Evolutionary conservation across 2,888 invertebrate species (phyloP), one percentile per base, ranked within the genome.

Genomic region (Thereva nobilitata): DNA sequence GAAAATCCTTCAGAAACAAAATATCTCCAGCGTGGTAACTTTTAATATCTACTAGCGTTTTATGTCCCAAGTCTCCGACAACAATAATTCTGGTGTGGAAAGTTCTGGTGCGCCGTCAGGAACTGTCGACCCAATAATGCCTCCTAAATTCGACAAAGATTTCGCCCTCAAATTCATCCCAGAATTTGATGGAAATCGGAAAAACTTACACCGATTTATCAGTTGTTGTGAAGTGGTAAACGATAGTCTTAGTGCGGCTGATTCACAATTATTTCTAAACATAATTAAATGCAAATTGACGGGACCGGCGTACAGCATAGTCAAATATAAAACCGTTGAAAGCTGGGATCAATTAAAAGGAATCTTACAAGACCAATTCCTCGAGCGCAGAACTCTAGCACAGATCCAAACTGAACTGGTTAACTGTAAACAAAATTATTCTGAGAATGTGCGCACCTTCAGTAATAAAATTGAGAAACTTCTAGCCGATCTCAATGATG

Each of bases 91-190:
- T n/a, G n/a, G n/a, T n/a, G n/a, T n/a, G n/a, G n/a, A n/a, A n/a
- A n/a, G n/a, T n/a, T n/a, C n/a, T n/a, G n/a, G n/a, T n/a, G n/a
- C n/a, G n/a, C n/a, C n/a, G n/a, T n/a, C n/a, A n/a, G n/a, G n/a
- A n/a, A n/a, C n/a, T n/a, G n/a, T n/a, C n/a, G n/a, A n/a, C n/a
- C n/a, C n/a, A n/a, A n/a, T n/a, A n/a, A 49, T 49, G 49, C 5
- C 49, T 5, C 10, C 23, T 3, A 12, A 49, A 4, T 12, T 54
- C 3, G 10, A 54, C 5, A 54, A 54, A 40, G 6, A 38, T n/a
- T 54, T 54, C 40, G 54, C 10, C 2, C 40, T 54, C n/a, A 40
- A 54, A 40, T 54, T 38, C 38, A 54, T 53, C n/a, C 54, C 54
- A 0, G 54, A 54, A 40, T 54, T 54, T 12, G 54, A 54, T 10